phyloP scores from a whole-genome alignment of 2,888 invertebrate species.

The Nomada ruficornis region DNA sequence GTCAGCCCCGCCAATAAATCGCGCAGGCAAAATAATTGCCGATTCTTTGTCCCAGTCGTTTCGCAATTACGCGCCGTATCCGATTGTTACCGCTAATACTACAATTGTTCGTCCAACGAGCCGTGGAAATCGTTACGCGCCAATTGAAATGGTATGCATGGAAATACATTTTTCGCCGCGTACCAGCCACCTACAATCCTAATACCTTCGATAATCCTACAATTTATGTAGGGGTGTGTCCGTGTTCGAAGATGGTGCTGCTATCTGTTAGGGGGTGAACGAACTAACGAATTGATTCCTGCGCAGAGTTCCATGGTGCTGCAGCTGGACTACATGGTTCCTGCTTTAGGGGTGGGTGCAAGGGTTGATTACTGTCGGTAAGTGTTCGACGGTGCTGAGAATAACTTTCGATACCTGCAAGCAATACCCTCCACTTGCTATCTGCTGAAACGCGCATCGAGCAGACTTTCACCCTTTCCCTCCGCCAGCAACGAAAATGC shows the following conservation, averaged over 20 bases:
- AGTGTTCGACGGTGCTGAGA: neutral
- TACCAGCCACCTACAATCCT: neutral
- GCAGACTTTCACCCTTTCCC: neutral
- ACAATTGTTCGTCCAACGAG: slow-evolving; percentile 11
- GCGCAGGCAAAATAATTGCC: slow-evolving; percentile 30
- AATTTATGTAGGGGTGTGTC: neutral
- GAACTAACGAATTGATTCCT: neutral
- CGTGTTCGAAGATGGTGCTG: neutral
- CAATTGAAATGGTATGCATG: neutral
- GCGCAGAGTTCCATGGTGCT: too few relatives aligned
- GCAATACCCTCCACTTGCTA: neutral
- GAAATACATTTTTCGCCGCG: neutral
- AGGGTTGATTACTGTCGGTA: slow-evolving; percentile 11
- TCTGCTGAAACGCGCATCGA: neutral
- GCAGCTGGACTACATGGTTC: neutral
- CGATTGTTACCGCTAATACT: slow-evolving; percentile 29
- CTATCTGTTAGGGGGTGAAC: slow-evolving; percentile 3
- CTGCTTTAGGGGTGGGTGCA: neutral
- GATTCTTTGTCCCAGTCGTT: slow-evolving; percentile 20
- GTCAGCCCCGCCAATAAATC: slow-evolving; percentile 28
- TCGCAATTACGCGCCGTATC: neutral
- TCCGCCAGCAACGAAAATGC: neutral
- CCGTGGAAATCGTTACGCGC: neutral
- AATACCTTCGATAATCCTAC: neutral
- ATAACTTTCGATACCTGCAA: neutral